Evolutionary conservation across 2,888 invertebrate genomes (phyloP), one percentile per base, ranked within the genome.

Genomic region (Allygus modestus): DNA sequence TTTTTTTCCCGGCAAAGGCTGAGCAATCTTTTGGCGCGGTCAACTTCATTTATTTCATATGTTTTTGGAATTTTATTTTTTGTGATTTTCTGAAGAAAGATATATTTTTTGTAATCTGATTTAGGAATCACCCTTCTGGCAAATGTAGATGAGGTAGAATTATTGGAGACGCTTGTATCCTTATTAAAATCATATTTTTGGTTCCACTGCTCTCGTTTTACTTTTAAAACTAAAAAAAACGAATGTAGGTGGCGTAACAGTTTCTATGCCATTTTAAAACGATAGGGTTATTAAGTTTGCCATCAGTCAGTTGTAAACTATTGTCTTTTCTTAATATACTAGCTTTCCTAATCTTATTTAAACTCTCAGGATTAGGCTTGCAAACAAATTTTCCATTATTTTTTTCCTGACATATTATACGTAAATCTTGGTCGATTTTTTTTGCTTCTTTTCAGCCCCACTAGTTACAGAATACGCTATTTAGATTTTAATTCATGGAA

Each of bases 341-440:
- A 37, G 71, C 71, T 71, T 71, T 11, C 28, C 15, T 71, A 31
- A 71, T 71, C 17, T 73, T 73, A 15, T 37, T 2, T n/a, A 73
- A 37, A 2, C 33, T 37, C 20, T 33, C 33, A 15, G 37, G 20
- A 26, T 71, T 33, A 37, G 73, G 73, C 23, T 33, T 73, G 17
- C 23, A 37, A 71, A 71, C 37, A 31, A 71, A 71, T 15, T 33
- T 20, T 9, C 1, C 20, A 9, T 73, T 37, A 23, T 5, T 73
- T 37, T 33, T 37, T 17, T 73, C 73, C 33, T 73, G 73, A n/a
- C 73, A 73, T 73, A 73, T 73, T 37, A 73, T 33, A 28, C 73
- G 33, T n/a, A 73, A 9, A 28, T 73, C 33, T 7, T 12, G 7
- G 33, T 73, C 17, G 17, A 73, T 33, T n/a, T 73, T 12, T 73